Conservation (phyloP, 2,888 invertebrate species). For the Lycophotia porphyrea region DNA sequence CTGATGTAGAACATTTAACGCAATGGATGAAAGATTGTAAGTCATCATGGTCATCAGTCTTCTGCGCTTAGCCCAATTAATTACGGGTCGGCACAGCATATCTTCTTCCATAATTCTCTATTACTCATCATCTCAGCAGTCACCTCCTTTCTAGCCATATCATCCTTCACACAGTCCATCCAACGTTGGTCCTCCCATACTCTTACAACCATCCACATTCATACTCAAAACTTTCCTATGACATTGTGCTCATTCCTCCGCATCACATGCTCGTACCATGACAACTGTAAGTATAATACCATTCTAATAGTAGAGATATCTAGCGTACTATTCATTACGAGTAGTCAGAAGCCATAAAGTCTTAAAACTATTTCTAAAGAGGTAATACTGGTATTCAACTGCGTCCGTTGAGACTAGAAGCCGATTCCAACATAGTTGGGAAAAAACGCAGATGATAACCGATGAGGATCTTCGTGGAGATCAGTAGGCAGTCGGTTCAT, state of each 20-base stretch:
- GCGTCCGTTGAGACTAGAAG: too few relatives aligned
- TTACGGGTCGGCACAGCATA: background rate
- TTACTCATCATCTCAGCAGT: background rate
- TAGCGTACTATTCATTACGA: background rate
- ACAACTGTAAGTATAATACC: background rate
- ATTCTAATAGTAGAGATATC: background rate
- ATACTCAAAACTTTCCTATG: background rate
- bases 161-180: background rate
- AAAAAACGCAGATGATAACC: too few relatives aligned
- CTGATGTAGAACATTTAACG: background rate
- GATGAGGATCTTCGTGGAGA: too few relatives aligned
- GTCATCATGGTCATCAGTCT: constrained; percentile 1
- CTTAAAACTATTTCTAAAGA: too few relatives aligned
- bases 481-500: too few relatives aligned
- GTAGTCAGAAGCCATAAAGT: background rate
- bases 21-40: constrained; percentile 18
- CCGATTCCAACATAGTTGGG: too few relatives aligned
- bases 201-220: background rate
- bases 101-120: background rate
- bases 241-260: background rate
- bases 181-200: background rate
- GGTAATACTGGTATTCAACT: too few relatives aligned
- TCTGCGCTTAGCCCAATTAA: background rate
- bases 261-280: background rate
- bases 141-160: background rate